These are phyloP conservation scores for Stictocephala bisonia DNA, from an alignment of 2,888 invertebrate species.

Conservation along the genomic window DNA sequence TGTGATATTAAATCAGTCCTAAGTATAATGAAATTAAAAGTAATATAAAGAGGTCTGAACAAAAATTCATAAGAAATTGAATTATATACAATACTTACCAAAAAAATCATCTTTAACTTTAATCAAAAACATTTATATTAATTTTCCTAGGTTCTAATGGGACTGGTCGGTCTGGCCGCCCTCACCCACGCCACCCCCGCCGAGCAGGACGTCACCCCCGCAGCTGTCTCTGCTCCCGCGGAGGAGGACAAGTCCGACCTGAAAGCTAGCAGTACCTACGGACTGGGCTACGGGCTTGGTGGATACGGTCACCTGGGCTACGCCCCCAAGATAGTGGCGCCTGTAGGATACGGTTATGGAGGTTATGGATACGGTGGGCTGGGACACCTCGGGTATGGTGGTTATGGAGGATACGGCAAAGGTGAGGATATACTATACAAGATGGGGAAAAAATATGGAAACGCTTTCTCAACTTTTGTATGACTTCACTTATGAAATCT, in stretches of 20 bases:
- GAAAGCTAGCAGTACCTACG: conserved; percentile 47
- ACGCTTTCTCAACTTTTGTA: too few relatives aligned
- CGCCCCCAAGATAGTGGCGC: conserved; percentile 33
- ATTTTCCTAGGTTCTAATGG: conserved; percentile 1
- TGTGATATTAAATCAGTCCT: too few relatives aligned
- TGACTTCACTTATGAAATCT: too few relatives aligned
- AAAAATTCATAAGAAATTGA: too few relatives aligned
- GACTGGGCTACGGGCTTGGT: conserved; percentile 46
- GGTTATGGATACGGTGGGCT: conserved; percentile 5
- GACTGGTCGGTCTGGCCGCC: conserved; percentile 1
- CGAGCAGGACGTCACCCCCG: too few relatives aligned
- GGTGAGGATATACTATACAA: too few relatives aligned
- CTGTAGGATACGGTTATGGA: conserved; percentile 8
- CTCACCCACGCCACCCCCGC: conserved; percentile 20
- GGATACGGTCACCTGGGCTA: conserved; percentile 17
- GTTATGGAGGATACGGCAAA: conserved; percentile 32
- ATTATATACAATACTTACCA: too few relatives aligned
- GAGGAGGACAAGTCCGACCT: conserved; percentile 30
- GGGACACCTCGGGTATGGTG: not conserved
- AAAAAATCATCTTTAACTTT: too few relatives aligned
- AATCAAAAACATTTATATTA: too few relatives aligned
- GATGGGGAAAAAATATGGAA: too few relatives aligned
- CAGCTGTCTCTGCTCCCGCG: conserved; percentile 4
- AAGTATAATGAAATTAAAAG: too few relatives aligned
- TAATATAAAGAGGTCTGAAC: too few relatives aligned